Percentiles rank a stretch among this genome's conserved stretches.
These are phyloP conservation scores for Copidosoma aretas DNA, from an alignment of 2,888 invertebrate genomes.

Conservation along the genomic window DNA sequence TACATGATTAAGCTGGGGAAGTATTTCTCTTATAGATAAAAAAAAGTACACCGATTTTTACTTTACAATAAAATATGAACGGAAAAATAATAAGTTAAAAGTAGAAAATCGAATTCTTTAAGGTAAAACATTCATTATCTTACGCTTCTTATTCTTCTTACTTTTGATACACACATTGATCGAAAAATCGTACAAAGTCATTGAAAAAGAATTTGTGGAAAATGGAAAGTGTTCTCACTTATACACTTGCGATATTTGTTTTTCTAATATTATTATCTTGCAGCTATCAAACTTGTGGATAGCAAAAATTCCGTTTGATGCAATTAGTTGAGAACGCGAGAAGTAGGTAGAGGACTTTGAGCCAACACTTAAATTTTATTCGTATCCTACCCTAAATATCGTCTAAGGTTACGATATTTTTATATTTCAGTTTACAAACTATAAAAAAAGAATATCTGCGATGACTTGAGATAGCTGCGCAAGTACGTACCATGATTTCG, in stretches of 20 bases:
- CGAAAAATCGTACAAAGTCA: slow-evolving; percentile 34
- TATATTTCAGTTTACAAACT: slow-evolving; percentile 32
- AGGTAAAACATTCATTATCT: slow-evolving; percentile 12
- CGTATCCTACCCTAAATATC: slow-evolving; percentile 24
- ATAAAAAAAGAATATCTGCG: slow-evolving; percentile 38
- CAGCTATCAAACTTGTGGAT: slow-evolving; percentile 23
- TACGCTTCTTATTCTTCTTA: too few species aligned
- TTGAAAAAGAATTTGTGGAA: slow-evolving; percentile 19
- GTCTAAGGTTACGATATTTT: slow-evolving; percentile 27
- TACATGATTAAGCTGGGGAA: slow-evolving; percentile 33
- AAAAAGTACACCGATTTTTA: slow-evolving; percentile 7
- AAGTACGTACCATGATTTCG: slow-evolving; percentile 10
- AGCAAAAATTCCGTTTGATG: slow-evolving; percentile 9
- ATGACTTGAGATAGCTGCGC: slow-evolving; percentile 27
- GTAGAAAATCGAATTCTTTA: slow-evolving; percentile 16
- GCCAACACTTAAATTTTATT: slow-evolving; percentile 26
- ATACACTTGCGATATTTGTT: slow-evolving; percentile 17
- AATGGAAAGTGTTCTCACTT: slow-evolving; percentile 14
- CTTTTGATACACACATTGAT: slow-evolving; percentile 13
- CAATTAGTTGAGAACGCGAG: slow-evolving; percentile 16
- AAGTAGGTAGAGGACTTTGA: slow-evolving; percentile 2
- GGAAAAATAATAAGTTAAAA: slow-evolving; percentile 1
- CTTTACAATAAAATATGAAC: too few species aligned
- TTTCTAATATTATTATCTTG: slow-evolving; percentile 8
- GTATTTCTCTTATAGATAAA: slow-evolving; percentile 11